Evolutionary conservation across 2,797 vertebrate genomes (phyloP).

Genomic region (Saxicola maurus): DNA sequence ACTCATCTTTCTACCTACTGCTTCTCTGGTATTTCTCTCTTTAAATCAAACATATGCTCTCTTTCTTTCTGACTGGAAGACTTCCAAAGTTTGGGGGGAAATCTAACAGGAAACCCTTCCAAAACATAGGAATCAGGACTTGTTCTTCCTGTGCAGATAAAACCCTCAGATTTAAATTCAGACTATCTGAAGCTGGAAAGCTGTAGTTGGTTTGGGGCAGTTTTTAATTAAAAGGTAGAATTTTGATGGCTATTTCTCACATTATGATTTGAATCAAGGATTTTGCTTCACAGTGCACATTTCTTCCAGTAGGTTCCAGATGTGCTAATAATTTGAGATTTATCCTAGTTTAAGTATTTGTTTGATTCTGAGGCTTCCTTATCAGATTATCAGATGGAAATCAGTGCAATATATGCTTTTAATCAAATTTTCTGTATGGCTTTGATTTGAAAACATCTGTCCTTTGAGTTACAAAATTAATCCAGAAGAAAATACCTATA

Average conservation of each 20-base stretch:
- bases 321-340: neutral
- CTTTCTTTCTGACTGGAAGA: neutral
- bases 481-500: neutral
- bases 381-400: neutral
- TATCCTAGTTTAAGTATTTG: neutral
- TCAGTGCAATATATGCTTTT: neutral
- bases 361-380: conserved; percentile 1
- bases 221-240: neutral
- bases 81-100: conserved; percentile 16
- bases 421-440: neutral
- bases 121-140: conserved; percentile 30
- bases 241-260: neutral
- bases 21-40: neutral
- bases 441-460: neutral
- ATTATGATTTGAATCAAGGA: neutral
- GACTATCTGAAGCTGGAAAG: neutral
- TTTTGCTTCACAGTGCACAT: neutral
- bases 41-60: neutral
- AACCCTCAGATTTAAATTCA: neutral
- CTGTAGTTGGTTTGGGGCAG: neutral
- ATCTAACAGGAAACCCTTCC: conserved; percentile 46
- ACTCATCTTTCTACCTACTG: neutral
- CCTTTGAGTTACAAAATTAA: neutral
- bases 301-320: neutral
- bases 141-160: conserved; percentile 29